Evolutionary conservation across 2,113 vertebrate genomes (phyloP).

Genomic region (Dascyllus trimaculatus): DNA sequence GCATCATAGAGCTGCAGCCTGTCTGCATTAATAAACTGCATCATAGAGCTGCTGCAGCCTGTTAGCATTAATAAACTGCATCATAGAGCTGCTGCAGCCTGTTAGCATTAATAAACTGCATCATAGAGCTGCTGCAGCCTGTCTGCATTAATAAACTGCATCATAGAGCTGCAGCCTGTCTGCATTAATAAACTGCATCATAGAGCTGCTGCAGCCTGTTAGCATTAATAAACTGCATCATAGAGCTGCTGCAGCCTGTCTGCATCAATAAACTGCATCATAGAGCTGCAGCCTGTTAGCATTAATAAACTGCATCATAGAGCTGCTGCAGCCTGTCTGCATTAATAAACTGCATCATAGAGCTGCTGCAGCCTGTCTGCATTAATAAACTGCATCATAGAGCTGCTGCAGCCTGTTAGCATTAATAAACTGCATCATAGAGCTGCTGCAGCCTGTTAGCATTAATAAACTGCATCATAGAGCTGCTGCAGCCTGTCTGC

Average conservation of each 20-base stretch:
- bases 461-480: too few species aligned
- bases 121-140: constrained; percentile 29
- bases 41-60: constrained; percentile 29
- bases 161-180: neutral
- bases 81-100: neutral
- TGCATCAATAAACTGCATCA: constrained; percentile 12
- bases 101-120: constrained; percentile 9
- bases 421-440: constrained; percentile 24
- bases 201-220: constrained; percentile 36
- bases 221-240: too few species aligned
- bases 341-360: constrained; percentile 24
- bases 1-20: neutral
- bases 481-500: neutral
- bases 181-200: constrained; percentile 13
- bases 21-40: constrained; percentile 9
- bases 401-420: neutral
- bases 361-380: constrained; percentile 33
- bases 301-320: too few species aligned
- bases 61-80: constrained; percentile 27
- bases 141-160: constrained; percentile 28
- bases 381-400: too few species aligned
- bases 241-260: neutral
- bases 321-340: neutral
- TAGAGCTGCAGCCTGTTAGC: constrained; percentile 34
- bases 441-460: constrained; percentile 33